phyloP scores from a whole-genome alignment of 2,888 invertebrate genomes.

The Bombylius discolor region DNA sequence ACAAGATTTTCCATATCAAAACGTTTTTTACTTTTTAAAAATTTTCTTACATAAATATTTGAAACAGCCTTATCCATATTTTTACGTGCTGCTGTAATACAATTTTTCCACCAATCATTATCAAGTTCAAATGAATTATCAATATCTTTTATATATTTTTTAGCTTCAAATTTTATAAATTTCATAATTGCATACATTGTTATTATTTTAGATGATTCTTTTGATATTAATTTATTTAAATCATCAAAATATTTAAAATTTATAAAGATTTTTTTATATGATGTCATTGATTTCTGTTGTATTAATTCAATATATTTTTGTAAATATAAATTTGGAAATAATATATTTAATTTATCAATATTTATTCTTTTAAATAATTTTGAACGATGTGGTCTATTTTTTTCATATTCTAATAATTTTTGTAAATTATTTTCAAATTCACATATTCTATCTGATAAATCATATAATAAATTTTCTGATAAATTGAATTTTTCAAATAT shows the following conservation, averaged over 20 bases:
- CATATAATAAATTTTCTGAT: background rate
- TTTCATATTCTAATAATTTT: conserved; percentile 6
- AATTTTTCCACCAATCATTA: conserved; percentile 55
- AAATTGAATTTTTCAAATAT: background rate
- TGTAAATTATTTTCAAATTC: conserved; percentile 11
- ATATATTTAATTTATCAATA: conserved; percentile 2
- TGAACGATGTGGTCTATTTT: conserved; percentile 4
- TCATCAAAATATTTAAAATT: conserved; percentile 2
- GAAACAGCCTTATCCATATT: conserved; percentile 52
- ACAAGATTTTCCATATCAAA: background rate
- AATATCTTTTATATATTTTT: background rate
- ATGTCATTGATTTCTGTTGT: background rate
- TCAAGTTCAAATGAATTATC: background rate
- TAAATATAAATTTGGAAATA: conserved; percentile 8
- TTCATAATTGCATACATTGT: conserved; percentile 5
- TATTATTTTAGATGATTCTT: conserved; percentile 1
- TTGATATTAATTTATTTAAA: conserved; percentile 1
- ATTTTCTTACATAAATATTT: conserved; percentile 43
- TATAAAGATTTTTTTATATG: background rate
- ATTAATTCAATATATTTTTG: conserved; percentile 5
- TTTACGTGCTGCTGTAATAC: conserved; percentile 72
- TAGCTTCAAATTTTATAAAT: background rate
- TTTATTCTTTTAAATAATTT: conserved; percentile 6
- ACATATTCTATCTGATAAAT: conserved; percentile 6
- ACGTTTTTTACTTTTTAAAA: background rate